Base-by-base conservation (phyloP, 2,797 vertebrate species). In the Antennarius maculatus region DNA sequence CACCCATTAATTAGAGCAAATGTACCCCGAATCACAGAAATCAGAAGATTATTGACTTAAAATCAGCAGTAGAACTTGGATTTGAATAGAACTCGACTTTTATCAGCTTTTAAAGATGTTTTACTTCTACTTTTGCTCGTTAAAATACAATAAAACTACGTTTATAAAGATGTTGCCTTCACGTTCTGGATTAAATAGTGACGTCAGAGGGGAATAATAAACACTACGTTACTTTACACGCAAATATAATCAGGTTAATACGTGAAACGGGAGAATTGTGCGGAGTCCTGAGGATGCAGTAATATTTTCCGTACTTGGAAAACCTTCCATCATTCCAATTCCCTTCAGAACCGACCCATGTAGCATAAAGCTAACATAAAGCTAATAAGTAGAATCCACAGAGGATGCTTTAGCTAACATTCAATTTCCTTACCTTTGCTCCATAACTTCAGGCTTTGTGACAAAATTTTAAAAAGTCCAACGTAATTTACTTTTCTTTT, bases 351-450 rank as follows among this genome's bases (percentile, higher is more conserved):
- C 3, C 5, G 51, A 57, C 16, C 11, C 45, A 12, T 12, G 45
- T 0, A 47, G 28, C 29, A 28, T 1, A 6, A 7, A 2, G 5
- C 45, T 42, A 18, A 41, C 54, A 28, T 1, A 6, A 7, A 1
- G 5, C 45, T 42, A 18, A 46, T 49, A 10, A 17, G 12, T 23
- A 4, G 5, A 17, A 47, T 18, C 2, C 9, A 9, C 5, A 50
- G 15, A 1, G 6, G 7, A 39, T 3, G 29, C 14, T 23, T 2
- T 0, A 7, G 48, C 0, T 1, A 57, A 23, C 23, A 23, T 23
- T 23, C 23, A 23, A 23, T 23, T 42, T 9, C 55, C 88, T 83
- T 85, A 90, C 89, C 89, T 83, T 64, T 0, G 52, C 27, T 78
- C 61, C 87, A 88, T 88, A 23, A 41, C 57, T 45, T 23, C 5